These are phyloP conservation scores for Rhopalosiphum padi DNA, from an alignment of 1,140 invertebrate species.

Conservation along the genomic window DNA sequence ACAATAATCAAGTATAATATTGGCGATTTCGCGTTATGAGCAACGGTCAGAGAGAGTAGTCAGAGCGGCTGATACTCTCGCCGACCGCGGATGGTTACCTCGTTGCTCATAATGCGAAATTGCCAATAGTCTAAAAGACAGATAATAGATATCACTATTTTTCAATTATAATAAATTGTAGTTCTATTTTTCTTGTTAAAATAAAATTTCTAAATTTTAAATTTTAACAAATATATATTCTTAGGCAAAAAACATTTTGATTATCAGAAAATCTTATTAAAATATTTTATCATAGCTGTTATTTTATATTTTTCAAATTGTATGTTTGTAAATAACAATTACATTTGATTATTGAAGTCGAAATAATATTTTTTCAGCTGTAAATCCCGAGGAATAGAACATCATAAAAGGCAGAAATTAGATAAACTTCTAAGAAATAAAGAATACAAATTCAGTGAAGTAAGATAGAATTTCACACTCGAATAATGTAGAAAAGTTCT, in stretches of 20 bases:
- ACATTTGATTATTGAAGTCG: background rate
- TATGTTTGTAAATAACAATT: background rate
- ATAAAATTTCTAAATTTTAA: too few species aligned
- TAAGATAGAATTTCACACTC: constrained; percentile 28
- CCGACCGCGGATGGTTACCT: too few species aligned
- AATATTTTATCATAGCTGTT: background rate
- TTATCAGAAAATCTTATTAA: background rate
- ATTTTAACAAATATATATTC: too few species aligned
- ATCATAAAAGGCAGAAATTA: constrained; percentile 33
- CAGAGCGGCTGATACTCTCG: too few species aligned
- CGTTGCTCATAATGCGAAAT: too few species aligned
- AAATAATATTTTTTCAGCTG: constrained; percentile 6
- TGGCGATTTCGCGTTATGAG: too few species aligned
- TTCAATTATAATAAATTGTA: too few species aligned
- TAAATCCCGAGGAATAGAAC: background rate
- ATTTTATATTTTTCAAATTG: background rate
- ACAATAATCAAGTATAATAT: background rate
- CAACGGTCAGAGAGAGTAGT: too few species aligned
- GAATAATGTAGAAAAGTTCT: constrained; percentile 16
- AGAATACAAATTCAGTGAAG: constrained; percentile 41
- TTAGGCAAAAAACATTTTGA: too few species aligned
- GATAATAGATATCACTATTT: too few species aligned
- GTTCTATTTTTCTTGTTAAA: too few species aligned
- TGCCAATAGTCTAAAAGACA: too few species aligned
- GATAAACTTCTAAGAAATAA: constrained; percentile 37